A percentile compares a stretch with the other conserved stretches of the same genome.
Conservation (phyloP, 1,140 invertebrate genomes). For the Platorchestia sp. region DNA sequence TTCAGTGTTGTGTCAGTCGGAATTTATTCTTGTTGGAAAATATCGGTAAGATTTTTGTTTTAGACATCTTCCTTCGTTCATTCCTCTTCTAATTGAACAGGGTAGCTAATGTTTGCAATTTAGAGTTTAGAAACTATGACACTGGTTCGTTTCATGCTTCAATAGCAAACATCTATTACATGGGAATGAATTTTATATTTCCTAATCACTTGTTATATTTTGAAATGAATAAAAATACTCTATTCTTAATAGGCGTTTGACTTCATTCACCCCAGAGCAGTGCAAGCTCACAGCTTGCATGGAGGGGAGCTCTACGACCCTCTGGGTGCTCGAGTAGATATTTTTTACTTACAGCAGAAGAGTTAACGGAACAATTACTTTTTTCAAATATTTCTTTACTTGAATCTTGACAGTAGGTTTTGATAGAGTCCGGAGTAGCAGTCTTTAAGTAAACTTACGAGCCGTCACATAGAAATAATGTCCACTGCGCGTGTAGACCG, state of each 20-base stretch:
- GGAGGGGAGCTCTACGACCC: conserved; percentile 37
- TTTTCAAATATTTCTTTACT: background rate
- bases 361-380: background rate
- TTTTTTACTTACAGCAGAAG: background rate
- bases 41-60: background rate
- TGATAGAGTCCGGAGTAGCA: background rate
- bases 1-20: conserved; percentile 3
- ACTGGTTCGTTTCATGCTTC: background rate
- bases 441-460: background rate
- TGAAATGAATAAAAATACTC: too few species aligned
- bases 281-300: background rate
- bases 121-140: background rate
- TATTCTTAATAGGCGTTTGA: too few species aligned
- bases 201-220: background rate
- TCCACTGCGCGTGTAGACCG: background rate
- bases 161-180: background rate
- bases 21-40: background rate
- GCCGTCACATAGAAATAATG: background rate
- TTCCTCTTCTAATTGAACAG: background rate
- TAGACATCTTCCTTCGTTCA: background rate
- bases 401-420: background rate
- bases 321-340: conserved; percentile 13
- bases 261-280: background rate
- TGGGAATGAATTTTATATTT: background rate
- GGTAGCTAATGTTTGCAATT: background rate